Evolutionary conservation across 2,113 vertebrate genomes (phyloP), one percentile per base, ranked within the genome.

Genomic region (Ifrita kowaldi): DNA sequence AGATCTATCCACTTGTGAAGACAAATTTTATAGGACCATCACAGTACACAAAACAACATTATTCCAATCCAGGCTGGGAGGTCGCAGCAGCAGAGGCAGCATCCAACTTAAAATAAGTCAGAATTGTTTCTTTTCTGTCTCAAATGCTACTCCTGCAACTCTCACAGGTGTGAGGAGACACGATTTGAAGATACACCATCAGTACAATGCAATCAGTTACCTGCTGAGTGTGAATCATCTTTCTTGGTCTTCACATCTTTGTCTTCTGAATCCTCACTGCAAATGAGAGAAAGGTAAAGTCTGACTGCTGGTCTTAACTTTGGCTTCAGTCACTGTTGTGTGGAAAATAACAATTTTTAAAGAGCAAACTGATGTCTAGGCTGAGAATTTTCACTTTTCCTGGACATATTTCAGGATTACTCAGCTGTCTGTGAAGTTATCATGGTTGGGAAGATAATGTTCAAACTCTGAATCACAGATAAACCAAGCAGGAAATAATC

Each of bases 191-290:
- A 11, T 4, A 18, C 17, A 13, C 10, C 10, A 65, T 8, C 23
- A 47, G 42, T 13, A 11, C 14, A 41, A 10, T 1, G 52, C 28
- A 30, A 35, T 65, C 39, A 84, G 52, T 97, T 98, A 99, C 99
- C 99, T 98, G 99, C 98, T 11, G 99, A 99, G 83, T 98, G 98
- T 70, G 97, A 98, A 95, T 99, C 99, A 69, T 99, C 99, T 89
- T 98, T 98, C 98, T 99, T 99, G 84, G 98, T 96, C 98, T 99
- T 99, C 96, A 99, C 97, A 84, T 99, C 98, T 98, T 99, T 99
- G 16, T 99, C 99, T 97, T 99, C 99, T 28, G 99, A 99, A 81
- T 99, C 99, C 97, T 99, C 99, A 95, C 99, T 99, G 95, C 28
- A 98, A 97, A 46, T 9, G 18, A 87, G 76, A 97, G 33, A 60